Percentiles rank a stretch among this genome's conserved stretches.
Evolutionary conservation across 1,140 invertebrate genomes (phyloP).

Genomic region (Agrilus planipennis): DNA sequence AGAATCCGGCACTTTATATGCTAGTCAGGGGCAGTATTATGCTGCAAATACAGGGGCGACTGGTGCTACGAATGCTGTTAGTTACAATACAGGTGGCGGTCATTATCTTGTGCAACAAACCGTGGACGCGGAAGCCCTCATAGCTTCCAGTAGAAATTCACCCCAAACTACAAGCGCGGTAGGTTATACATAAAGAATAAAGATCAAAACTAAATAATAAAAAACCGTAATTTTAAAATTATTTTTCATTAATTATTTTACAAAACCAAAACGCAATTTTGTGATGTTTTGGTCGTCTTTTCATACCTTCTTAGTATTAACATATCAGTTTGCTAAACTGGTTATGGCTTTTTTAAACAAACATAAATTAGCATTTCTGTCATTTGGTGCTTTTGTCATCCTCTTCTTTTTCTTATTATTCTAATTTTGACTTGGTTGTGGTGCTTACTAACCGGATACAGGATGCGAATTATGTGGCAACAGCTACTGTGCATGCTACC

Average conservation of each 20-base stretch:
- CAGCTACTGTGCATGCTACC: conserved; percentile 44
- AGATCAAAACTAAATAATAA: too few relatives aligned
- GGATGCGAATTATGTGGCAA: conserved; percentile 53
- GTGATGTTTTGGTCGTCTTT: too few relatives aligned
- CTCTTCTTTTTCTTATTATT: background rate
- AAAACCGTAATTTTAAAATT: too few relatives aligned
- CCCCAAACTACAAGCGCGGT: conserved; percentile 58
- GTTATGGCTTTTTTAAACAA: background rate
- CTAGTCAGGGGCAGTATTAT: conserved; percentile 52
- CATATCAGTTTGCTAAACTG: background rate
- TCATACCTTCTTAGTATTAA: too few relatives aligned
- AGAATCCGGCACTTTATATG: conserved; percentile 58
- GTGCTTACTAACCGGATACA: conserved; percentile 41
- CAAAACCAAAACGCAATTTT: too few relatives aligned
- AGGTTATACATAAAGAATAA: too few relatives aligned
- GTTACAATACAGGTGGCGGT: conserved; percentile 41
- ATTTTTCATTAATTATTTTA: too few relatives aligned
- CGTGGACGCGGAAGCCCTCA: conserved; percentile 40
- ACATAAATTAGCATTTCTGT: background rate
- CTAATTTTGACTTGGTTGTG: conserved; percentile 10
- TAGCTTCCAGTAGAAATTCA: conserved; percentile 37
- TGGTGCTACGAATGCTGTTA: conserved; percentile 46
- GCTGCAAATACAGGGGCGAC: conserved; percentile 42
- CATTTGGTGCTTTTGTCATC: background rate
- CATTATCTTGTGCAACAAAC: conserved; percentile 47